Base-by-base conservation (phyloP, 2,113 vertebrate species). In the Otocyon megalotis region DNA sequence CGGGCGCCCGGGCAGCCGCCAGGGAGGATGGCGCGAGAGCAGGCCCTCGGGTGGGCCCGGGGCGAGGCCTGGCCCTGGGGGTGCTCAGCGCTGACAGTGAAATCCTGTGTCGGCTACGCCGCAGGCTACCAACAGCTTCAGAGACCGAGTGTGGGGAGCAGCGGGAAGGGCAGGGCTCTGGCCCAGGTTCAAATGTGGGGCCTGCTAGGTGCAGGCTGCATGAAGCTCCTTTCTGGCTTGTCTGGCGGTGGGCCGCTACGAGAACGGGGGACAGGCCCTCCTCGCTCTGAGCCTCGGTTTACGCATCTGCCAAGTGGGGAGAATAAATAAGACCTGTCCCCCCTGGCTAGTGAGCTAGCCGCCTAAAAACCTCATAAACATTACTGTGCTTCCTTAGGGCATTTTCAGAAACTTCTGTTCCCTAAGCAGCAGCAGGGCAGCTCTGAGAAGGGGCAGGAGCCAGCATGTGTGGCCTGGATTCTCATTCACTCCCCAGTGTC, bases 1-100 rank as follows among this genome's bases (percentile, higher is more conserved):
- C 56, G 71, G 90, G 90, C 83, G 76, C 56, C 88, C 90, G 87
- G 77, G 96, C 83, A 63, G 63, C 1, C 11, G 63, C 92, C 87
- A 90, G 74, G 26, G 37, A 94, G 76, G 60, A 81, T 0, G 0
- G 48, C 48, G 69, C 7, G 19, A 76, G 93, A 72, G 54, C 22
- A 20, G 65, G 76, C 67, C 62, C 74, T 91, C 87, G 35, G 11
- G 56, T 80, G 63, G 87, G 37, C 35, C 48, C 5, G 30, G 62
- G n/a, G 56, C 48, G 3, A 60, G 88, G 67, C 82, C 60, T 69
- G 82, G 54, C 60, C 79, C 32, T 8, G 9, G 10, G 63, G 54
- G 54, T 17, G 1, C 82, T 63, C 0, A 22, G 15, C 32, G 17
- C 11, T 53, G 72, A 37, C 17, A 94, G 26, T 35, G 88, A 72